A percentile compares a stretch with the other conserved stretches of the same genome.
Conservation (phyloP, 2,113 vertebrate species). For the Ciconia boyciana region DNA sequence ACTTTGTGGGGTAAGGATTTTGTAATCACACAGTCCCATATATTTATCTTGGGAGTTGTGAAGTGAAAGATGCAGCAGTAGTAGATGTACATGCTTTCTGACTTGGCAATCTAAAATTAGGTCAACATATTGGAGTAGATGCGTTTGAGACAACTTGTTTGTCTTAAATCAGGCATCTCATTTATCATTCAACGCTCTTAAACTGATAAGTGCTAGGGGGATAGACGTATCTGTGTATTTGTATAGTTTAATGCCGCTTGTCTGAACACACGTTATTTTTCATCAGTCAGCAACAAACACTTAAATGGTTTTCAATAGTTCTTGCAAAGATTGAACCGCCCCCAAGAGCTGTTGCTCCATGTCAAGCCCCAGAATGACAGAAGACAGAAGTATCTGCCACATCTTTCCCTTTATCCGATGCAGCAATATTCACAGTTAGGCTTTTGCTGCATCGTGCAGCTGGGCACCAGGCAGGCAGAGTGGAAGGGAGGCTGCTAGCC, state of each 20-base stretch:
- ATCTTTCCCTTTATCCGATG: background rate
- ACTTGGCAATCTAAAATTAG: background rate
- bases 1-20: background rate
- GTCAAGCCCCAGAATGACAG: background rate
- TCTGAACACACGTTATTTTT: background rate
- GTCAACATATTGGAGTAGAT: background rate
- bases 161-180: background rate
- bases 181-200: background rate
- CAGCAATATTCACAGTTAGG: accelerated
- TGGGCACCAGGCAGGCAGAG: background rate
- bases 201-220: background rate
- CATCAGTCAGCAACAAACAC: background rate
- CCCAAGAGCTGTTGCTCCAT: background rate
- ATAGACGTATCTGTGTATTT: background rate
- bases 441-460: background rate
- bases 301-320: background rate
- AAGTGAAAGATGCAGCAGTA: background rate
- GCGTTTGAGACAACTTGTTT: background rate
- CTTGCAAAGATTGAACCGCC: background rate
- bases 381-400: accelerated
- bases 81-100: background rate
- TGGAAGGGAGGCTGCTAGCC: background rate
- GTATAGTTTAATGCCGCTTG: background rate
- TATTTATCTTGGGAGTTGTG: background rate
- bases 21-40: background rate